These are phyloP conservation scores for Tenthredo mesomela DNA, from an alignment of 2,888 invertebrate species.

Conservation along the genomic window DNA sequence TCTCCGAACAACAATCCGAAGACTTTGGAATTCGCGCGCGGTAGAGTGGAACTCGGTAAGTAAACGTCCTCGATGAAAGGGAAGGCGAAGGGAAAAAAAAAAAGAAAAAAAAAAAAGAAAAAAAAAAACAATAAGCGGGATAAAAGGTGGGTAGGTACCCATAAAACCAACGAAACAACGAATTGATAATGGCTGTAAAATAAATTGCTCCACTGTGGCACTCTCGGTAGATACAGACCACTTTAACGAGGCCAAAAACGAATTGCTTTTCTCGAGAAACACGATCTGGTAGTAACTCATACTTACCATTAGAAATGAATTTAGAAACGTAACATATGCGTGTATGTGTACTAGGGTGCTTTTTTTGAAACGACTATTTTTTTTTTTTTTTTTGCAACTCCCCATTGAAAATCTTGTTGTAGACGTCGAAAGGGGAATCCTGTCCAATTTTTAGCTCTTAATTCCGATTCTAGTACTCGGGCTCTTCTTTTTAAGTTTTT, in stretches of 20 bases:
- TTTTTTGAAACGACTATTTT: too few relatives aligned
- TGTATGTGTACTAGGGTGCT: too few relatives aligned
- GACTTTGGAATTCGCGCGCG: not conserved
- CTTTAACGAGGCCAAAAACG: conserved; percentile 21
- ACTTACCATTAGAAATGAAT: not conserved
- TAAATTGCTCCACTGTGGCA: conserved; percentile 19
- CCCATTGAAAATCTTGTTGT: too few relatives aligned
- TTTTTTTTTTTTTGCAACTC: too few relatives aligned
- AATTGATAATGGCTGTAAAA: conserved; percentile 36
- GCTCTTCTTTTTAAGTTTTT: too few relatives aligned
- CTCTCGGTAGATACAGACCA: not conserved
- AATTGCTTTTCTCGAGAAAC: conserved; percentile 13
- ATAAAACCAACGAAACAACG: conserved; percentile 1
- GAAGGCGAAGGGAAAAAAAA: too few relatives aligned
- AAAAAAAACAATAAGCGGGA: not conserved
- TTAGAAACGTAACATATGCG: not conserved
- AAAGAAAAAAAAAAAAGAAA: not conserved
- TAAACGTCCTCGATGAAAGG: not conserved
- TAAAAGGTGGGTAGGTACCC: not conserved
- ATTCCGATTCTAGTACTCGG: too few relatives aligned
- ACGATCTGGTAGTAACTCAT: not conserved
- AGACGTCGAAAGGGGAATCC: too few relatives aligned
- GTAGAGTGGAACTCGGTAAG: not conserved
- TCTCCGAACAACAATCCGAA: not conserved
- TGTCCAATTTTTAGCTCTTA: too few relatives aligned